Conservation (phyloP, 2,888 invertebrate species). For the Teleiodes luculella region DNA sequence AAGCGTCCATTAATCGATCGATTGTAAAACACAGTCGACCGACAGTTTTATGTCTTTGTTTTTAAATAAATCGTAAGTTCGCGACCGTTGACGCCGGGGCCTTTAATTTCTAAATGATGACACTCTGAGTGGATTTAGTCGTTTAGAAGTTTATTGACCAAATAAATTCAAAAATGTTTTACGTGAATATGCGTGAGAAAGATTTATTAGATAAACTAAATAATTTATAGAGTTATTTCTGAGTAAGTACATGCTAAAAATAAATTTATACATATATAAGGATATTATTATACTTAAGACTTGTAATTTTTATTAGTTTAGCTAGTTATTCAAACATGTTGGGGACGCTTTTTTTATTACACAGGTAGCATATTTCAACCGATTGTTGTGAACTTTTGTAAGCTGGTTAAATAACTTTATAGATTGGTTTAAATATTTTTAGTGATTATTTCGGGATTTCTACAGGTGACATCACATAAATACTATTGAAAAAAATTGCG, state of each 20-base stretch:
- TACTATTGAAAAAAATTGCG: too few relatives aligned
- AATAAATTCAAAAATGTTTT: background rate
- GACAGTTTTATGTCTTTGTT: conserved; percentile 12
- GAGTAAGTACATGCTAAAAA: background rate
- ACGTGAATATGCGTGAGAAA: background rate
- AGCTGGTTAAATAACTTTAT: too few relatives aligned
- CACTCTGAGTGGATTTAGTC: background rate
- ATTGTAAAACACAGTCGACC: conserved; percentile 3
- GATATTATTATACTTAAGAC: too few relatives aligned
- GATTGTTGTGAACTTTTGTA: too few relatives aligned
- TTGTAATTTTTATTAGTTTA: too few relatives aligned
- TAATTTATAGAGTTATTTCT: background rate
- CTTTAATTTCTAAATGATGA: conserved; percentile 1
- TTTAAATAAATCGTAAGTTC: conserved; percentile 3
- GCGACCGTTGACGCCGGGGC: conserved; percentile 1
- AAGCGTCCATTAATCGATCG: conserved; percentile 7
- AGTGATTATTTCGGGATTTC: too few relatives aligned
- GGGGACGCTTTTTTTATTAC: too few relatives aligned
- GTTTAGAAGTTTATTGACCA: conserved; percentile 4
- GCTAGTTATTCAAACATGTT: too few relatives aligned
- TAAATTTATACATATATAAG: background rate
- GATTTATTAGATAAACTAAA: background rate
- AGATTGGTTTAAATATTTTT: too few relatives aligned
- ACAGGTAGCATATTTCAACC: too few relatives aligned
- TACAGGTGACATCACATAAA: too few relatives aligned